Percentiles rank a stretch among this genome's conserved stretches.
Conservation (phyloP, 2,113 vertebrate genomes). For the Trichomycterus rosablanca region DNA sequence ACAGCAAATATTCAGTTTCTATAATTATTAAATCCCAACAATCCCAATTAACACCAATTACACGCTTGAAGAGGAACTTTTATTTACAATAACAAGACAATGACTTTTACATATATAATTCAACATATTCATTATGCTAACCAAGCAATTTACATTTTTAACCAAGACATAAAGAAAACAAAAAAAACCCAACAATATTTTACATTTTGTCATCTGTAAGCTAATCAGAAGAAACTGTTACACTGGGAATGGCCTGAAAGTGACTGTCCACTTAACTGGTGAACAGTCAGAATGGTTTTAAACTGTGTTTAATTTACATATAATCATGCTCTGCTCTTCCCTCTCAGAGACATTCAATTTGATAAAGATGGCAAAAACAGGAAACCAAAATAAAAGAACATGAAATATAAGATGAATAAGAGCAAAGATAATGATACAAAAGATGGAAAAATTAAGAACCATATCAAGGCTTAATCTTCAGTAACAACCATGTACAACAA, state of each 20-base stretch:
- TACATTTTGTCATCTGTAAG: too few relatives aligned
- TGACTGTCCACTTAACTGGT: slow-evolving; percentile 11
- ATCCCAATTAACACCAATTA: too few relatives aligned
- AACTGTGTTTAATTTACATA: slow-evolving; percentile 49
- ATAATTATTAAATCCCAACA: too few relatives aligned
- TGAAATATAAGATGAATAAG: neutral
- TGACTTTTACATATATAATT: slow-evolving; percentile 40
- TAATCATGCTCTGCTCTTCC: slow-evolving; percentile 20
- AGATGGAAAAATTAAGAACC: slow-evolving; percentile 10
- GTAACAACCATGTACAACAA: slow-evolving; percentile 30
- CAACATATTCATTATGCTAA: slow-evolving; percentile 30
- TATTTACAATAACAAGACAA: slow-evolving; percentile 53
- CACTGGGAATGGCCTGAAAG: slow-evolving; percentile 4
- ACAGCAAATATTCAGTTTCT: too few relatives aligned
- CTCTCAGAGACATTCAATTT: slow-evolving; percentile 35
- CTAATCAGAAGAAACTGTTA: slow-evolving; percentile 1
- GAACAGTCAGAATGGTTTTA: slow-evolving; percentile 44
- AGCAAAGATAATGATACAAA: neutral
- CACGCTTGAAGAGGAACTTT: slow-evolving; percentile 34
- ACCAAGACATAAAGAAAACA: slow-evolving; percentile 12
- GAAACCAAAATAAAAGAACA: slow-evolving; percentile 3
- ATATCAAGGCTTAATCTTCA: slow-evolving; percentile 44
- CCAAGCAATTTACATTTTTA: slow-evolving; percentile 33
- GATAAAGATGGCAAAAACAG: slow-evolving; percentile 30
- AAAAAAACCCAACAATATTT: too few relatives aligned